Base-by-base conservation (phyloP, 1,140 invertebrate species). In the Ips nitidus region DNA sequence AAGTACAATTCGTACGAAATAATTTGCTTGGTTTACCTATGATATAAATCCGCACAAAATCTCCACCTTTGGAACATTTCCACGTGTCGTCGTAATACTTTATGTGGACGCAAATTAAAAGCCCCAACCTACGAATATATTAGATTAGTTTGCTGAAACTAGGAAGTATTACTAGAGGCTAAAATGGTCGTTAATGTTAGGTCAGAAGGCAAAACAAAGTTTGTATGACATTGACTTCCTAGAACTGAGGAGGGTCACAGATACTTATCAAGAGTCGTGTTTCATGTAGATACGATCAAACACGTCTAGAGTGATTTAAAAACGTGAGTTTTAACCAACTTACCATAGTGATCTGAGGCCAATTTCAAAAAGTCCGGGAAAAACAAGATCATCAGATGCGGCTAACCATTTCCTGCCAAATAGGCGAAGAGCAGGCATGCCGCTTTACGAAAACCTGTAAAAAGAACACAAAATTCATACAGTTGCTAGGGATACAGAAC, bases 361-460 rank as follows among this genome's bases (percentile, higher is more conserved):
- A 66, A 91, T 84, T 83, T 92, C 90, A 76, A 91, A 90, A 58
- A 91, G 83, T 75, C 89, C 89, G 2, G 90, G 90, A 78, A 91
- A 90, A n/a, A 92, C 90, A 64, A 91, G 85, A 78, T 92, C 90
- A 80, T 92, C 90, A 56, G 88, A 89, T 73, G 88, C 90, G 64
- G 88, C 87, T 73, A 91, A 84, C 90, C 90, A 92, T 84, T 91
- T 91, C 78, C 90, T 84, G 76, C 90, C 90, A 76, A 91, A 89
- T 47, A 91, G 83, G 79, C 88, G 87, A 76, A 91, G 83, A 73
- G 90, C 89, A 77, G 90, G 89, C 89, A 92, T 91, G 52, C 52
- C 52, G 7, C 52, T 37, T 37, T 50, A 50, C 22, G 3, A 3
- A 50, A 8, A 8, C 45, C 45, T 50, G 45, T 3, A 50, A 50